Conservation (phyloP, 2,113 vertebrate genomes). For the Apteryx owenii region DNA sequence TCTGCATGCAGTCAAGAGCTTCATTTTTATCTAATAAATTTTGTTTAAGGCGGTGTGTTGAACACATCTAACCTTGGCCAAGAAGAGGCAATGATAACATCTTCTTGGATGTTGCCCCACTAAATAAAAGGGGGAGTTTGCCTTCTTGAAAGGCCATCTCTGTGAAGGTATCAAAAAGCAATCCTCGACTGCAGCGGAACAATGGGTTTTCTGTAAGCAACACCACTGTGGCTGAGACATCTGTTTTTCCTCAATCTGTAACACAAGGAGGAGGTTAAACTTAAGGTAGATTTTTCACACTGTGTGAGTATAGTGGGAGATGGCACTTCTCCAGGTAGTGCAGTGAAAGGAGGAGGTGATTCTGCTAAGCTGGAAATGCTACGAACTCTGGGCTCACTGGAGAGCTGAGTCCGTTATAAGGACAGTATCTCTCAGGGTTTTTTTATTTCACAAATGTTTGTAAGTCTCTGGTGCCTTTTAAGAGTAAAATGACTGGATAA, state of each 20-base stretch:
- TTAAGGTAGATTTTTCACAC: neutral
- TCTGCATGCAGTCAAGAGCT: neutral
- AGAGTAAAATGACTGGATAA: neutral
- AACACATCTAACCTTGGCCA: neutral
- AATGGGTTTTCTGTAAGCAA: neutral
- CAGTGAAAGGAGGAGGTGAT: neutral
- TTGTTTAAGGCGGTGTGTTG: neutral
- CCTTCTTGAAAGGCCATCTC: neutral
- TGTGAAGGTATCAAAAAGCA: accelerated
- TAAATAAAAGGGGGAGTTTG: accelerated
- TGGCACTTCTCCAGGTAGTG: neutral
- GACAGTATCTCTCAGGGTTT: neutral
- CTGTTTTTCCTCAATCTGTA: neutral
- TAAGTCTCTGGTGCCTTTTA: neutral
- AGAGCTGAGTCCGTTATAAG: neutral
- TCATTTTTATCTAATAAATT: neutral
- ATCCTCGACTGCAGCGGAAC: neutral
- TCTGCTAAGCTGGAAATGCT: neutral
- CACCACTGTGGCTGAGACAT: neutral
- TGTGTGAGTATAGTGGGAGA: neutral
- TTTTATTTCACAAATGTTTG: neutral
- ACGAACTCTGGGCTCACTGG: accelerated
- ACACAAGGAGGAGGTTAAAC: neutral
- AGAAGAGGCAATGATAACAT: too few species aligned
- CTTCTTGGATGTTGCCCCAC: neutral